Evolutionary conservation across 2,113 vertebrate species (phyloP).

Genomic region (Oreotragus oreotragus): DNA sequence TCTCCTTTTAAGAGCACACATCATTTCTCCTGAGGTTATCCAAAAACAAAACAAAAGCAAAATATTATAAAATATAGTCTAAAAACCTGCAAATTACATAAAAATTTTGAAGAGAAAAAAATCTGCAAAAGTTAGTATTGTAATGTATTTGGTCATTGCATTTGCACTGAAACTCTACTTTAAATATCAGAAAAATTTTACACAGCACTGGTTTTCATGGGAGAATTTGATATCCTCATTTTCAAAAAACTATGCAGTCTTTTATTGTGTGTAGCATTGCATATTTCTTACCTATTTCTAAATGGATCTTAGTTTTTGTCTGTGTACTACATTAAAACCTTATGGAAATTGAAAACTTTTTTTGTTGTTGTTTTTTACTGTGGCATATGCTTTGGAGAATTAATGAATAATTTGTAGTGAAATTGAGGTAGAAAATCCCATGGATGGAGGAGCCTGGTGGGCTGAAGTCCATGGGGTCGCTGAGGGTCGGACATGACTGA

Average conservation of each 20-base stretch:
- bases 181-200: background rate
- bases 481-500: too few species aligned
- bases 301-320: background rate
- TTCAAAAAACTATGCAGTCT: background rate
- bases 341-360: background rate
- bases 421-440: background rate
- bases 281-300: background rate
- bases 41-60: background rate
- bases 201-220: background rate
- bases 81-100: background rate
- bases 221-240: background rate
- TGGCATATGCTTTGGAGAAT: background rate
- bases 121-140: background rate
- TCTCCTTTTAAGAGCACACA: background rate
- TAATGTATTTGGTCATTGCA: background rate
- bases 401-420: background rate
- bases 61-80: background rate
- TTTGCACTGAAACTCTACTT: background rate
- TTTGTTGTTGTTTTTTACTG: background rate
- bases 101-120: background rate
- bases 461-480: too few species aligned
- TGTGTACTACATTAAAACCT: background rate
- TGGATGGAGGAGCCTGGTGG: too few species aligned
- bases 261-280: background rate
- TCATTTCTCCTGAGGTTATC: background rate